Conservation (phyloP, 1,140 invertebrate species). For the Littorina saxatilis region DNA sequence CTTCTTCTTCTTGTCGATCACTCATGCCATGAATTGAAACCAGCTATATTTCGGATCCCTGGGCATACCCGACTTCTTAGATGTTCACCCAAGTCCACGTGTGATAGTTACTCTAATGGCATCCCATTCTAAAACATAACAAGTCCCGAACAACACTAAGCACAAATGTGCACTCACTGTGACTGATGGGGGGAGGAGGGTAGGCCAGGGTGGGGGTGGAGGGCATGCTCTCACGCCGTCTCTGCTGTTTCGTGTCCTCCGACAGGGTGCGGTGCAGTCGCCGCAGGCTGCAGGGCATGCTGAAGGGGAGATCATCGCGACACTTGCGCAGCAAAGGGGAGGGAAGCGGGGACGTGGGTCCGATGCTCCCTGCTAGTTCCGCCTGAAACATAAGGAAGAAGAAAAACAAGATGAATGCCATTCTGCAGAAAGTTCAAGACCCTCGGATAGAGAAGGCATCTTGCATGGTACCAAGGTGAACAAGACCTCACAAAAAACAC, state of each 20-base stretch:
- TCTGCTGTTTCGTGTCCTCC: slow-evolving; percentile 71
- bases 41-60: too few species aligned
- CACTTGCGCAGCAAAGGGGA: slow-evolving; percentile 60
- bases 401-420: background rate
- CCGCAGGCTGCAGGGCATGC: slow-evolving; percentile 69
- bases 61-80: too few species aligned
- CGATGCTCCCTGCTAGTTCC: slow-evolving; percentile 58
- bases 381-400: slow-evolving; percentile 61
- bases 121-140: too few species aligned
- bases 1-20: too few species aligned
- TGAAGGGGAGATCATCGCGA: slow-evolving; percentile 68
- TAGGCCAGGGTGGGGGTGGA: slow-evolving; percentile 64
- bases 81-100: too few species aligned
- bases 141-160: too few species aligned
- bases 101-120: too few species aligned
- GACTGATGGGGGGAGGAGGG: slow-evolving; percentile 51
- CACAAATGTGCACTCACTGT: slow-evolving; percentile 55
- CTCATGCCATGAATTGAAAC: too few species aligned
- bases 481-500: too few species aligned
- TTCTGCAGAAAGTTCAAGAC: background rate
- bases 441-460: too few species aligned
- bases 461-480: too few species aligned
- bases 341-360: slow-evolving; percentile 64
- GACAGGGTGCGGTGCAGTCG: slow-evolving; percentile 74
- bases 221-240: slow-evolving; percentile 75